Evolutionary conservation across 2,797 vertebrate species (phyloP).

Genomic region (Rhynchonycteris naso): DNA sequence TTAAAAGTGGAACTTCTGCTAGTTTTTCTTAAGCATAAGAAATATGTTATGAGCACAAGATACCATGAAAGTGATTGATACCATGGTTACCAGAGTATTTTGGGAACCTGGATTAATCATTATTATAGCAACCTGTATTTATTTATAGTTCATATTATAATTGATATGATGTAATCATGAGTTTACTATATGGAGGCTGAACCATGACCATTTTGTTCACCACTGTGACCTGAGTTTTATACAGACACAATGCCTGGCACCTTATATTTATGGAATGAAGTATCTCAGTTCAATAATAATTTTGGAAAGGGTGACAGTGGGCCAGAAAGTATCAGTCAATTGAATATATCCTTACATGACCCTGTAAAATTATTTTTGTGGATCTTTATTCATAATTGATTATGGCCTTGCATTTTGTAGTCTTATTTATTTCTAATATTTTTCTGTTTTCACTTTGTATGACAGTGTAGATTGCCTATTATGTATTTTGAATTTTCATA

Average conservation of each 20-base stretch:
- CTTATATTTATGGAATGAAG: not conserved
- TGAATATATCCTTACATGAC: not conserved
- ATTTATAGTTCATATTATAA: not conserved
- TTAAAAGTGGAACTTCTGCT: not conserved
- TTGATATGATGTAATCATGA: not conserved
- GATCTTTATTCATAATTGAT: not conserved
- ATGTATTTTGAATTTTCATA: not conserved
- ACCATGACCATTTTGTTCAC: not conserved
- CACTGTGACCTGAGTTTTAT: not conserved
- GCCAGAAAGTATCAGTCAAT: not conserved
- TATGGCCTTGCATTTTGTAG: not conserved
- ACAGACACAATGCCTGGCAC: not conserved
- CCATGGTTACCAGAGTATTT: not conserved
- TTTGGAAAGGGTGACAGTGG: not conserved
- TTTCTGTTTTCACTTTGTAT: not conserved
- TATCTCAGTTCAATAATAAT: slow-evolving; percentile 22
- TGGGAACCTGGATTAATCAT: not conserved
- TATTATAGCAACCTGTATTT: not conserved
- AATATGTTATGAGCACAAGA: not conserved
- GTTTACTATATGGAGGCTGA: not conserved
- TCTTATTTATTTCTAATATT: slow-evolving; percentile 15
- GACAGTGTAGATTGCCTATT: not conserved
- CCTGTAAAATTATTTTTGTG: not conserved
- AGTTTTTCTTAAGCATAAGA: not conserved
- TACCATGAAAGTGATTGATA: not conserved